Evolutionary conservation across 2,797 vertebrate species (phyloP).

Genomic region (Leptatherina wallacei): DNA sequence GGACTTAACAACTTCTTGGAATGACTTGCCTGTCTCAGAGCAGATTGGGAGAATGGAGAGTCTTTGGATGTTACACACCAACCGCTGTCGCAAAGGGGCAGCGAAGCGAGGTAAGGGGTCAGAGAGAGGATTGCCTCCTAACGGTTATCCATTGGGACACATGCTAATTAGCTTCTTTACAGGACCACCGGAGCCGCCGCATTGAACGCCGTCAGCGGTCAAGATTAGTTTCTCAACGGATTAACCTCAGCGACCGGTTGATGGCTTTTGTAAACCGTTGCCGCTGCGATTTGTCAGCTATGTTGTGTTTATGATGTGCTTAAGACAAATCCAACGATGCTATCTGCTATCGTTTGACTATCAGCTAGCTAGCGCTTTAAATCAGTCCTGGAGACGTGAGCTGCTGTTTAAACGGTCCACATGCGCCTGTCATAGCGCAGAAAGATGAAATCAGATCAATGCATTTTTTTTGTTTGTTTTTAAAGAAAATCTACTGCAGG

Average conservation of each 20-base stretch:
- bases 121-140: slow-evolving; percentile 16
- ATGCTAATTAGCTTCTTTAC: slow-evolving; percentile 70
- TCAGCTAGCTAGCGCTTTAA: slow-evolving; percentile 18
- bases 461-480: background rate
- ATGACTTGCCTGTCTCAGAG: slow-evolving; percentile 22
- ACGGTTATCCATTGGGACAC: slow-evolving; percentile 25
- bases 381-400: slow-evolving; percentile 10
- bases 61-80: slow-evolving; percentile 23
- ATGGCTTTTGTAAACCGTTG: background rate
- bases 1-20: slow-evolving; percentile 7
- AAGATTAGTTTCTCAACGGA: slow-evolving; percentile 18
- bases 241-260: background rate
- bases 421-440: background rate
- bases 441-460: background rate
- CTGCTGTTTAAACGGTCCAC: slow-evolving; percentile 18
- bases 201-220: slow-evolving; percentile 10
- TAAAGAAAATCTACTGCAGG: background rate
- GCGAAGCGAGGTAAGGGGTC: slow-evolving; percentile 59
- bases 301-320: slow-evolving; percentile 13
- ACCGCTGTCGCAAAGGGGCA: slow-evolving; percentile 29
- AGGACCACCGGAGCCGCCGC: slow-evolving; percentile 45
- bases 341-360: slow-evolving; percentile 7
- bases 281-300: background rate
- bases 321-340: slow-evolving; percentile 11
- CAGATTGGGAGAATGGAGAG: slow-evolving; percentile 37